Conservation (phyloP, 2,113 vertebrate species). For the Probosciger aterrimus region DNA sequence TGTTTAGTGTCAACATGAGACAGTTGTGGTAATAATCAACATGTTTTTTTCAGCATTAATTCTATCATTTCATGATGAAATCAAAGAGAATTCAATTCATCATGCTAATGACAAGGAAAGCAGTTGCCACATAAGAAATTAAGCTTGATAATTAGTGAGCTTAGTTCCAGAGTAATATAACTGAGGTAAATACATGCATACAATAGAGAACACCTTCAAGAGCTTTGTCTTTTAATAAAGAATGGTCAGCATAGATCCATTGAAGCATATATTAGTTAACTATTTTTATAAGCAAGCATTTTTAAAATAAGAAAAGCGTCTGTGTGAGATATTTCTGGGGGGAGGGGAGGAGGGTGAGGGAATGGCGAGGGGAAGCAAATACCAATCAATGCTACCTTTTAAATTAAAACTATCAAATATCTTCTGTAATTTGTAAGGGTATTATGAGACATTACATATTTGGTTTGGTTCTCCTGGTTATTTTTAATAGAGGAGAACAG, state of each 20-base stretch:
- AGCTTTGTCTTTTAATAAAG: background rate
- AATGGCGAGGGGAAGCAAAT: background rate
- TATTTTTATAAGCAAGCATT: background rate
- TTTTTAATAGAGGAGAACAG: background rate
- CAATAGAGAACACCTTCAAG: background rate
- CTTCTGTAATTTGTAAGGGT: background rate
- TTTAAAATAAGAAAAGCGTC: background rate
- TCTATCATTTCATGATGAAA: background rate
- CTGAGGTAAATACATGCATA: background rate
- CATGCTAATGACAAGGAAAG: background rate
- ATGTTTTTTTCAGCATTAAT: background rate
- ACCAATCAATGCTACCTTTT: background rate
- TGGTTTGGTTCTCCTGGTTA: background rate
- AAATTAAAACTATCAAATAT: background rate
- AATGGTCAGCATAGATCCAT: background rate
- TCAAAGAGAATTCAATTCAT: background rate
- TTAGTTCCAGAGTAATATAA: background rate
- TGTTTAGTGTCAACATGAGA: background rate
- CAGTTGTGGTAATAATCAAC: background rate
- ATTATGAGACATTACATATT: background rate
- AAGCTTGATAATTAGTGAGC: background rate
- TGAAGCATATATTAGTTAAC: background rate
- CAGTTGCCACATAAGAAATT: background rate
- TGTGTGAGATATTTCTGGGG: background rate
- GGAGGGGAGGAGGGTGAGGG: accelerated